A percentile compares a stretch with the other conserved stretches of the same genome.
Conservation (phyloP, 2,113 vertebrate genomes). For the Coptodon bakossiorum region DNA sequence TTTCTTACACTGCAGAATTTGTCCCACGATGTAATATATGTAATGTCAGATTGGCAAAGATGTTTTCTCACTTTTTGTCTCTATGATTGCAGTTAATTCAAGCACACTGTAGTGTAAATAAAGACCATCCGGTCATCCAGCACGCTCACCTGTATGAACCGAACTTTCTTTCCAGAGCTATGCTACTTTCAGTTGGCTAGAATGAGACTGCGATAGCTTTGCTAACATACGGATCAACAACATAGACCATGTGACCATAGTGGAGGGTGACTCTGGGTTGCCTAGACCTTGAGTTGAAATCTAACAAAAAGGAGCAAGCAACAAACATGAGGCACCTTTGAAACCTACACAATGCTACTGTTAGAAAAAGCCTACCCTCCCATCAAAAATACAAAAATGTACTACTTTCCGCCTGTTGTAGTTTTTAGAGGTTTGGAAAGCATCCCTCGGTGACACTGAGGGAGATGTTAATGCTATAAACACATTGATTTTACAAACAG, state of each 20-base stretch:
- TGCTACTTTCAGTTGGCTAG: neutral
- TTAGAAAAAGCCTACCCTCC: neutral
- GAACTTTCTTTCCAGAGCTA: neutral
- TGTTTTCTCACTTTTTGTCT: neutral
- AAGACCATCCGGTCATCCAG: neutral
- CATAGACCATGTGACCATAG: neutral
- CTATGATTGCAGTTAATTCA: neutral
- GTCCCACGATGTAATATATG: neutral
- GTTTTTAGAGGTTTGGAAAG: neutral
- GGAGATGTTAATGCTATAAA: neutral
- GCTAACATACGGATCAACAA: neutral
- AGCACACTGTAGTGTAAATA: neutral
- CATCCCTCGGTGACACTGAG: neutral
- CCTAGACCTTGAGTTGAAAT: neutral
- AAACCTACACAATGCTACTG: neutral
- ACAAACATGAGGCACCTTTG: neutral
- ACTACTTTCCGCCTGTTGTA: neutral
- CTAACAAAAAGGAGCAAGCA: neutral
- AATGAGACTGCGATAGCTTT: neutral
- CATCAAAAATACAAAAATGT: neutral
- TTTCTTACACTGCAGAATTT: neutral
- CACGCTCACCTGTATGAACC: neutral
- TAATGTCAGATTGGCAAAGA: neutral
- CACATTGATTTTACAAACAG: neutral
- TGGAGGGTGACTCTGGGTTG: neutral